Evolutionary conservation across 2,797 vertebrate genomes (phyloP).

Genomic region (Anabacerthia variegaticeps): DNA sequence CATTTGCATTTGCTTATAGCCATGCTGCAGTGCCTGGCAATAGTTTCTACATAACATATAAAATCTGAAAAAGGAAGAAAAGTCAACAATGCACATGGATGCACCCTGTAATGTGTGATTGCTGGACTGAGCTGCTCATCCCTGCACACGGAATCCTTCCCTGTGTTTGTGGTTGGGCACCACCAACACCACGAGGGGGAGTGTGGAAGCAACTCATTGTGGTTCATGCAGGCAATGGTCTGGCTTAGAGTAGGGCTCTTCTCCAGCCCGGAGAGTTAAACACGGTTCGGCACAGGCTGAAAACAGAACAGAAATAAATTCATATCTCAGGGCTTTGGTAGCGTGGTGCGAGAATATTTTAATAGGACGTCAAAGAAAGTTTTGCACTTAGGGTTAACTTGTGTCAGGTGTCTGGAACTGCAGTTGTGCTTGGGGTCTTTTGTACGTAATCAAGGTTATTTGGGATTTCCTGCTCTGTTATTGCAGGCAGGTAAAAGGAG

Average conservation of each 20-base stretch:
- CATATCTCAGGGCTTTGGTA: background rate
- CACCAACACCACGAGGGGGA: background rate
- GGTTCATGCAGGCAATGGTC: rapidly evolving
- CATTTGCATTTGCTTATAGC: background rate
- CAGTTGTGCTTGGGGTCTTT: background rate
- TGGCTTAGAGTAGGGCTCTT: rapidly evolving
- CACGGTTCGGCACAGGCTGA: rapidly evolving
- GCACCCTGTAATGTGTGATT: rapidly evolving
- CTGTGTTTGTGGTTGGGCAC: background rate
- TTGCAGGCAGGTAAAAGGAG: background rate
- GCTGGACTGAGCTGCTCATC: background rate
- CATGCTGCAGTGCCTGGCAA: background rate
- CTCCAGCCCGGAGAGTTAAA: rapidly evolving
- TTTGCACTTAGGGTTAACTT: background rate
- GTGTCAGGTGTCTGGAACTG: background rate
- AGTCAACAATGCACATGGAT: rapidly evolving
- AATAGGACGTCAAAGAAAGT: background rate
- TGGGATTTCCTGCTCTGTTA: background rate
- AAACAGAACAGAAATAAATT: background rate
- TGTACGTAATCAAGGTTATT: rapidly evolving
- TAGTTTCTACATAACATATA: background rate
- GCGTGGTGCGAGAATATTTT: background rate
- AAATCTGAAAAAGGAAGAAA: background rate
- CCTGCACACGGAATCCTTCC: rapidly evolving
- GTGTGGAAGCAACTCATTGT: background rate